These are phyloP conservation scores for Nymphicus hollandicus DNA, from an alignment of 2,113 vertebrate genomes.

Conservation along the genomic window DNA sequence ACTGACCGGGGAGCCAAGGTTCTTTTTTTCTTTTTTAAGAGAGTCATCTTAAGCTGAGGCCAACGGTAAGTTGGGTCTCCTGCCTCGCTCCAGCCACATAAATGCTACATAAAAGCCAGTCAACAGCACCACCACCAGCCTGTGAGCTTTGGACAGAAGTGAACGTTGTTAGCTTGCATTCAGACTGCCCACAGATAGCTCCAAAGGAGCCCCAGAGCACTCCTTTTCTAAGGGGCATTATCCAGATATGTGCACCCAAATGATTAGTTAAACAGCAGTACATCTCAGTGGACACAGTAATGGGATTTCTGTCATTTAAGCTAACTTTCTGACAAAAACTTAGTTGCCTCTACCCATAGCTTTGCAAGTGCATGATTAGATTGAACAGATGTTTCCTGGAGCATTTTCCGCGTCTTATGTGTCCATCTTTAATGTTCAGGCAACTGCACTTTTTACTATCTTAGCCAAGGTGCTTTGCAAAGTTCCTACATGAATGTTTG, in stretches of 20 bases:
- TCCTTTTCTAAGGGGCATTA: not conserved
- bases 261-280: not conserved
- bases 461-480: not conserved
- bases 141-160: not conserved
- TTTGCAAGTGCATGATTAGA: not conserved
- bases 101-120: not conserved
- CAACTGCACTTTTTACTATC: not conserved
- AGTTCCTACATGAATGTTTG: not conserved
- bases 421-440: not conserved
- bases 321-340: not conserved
- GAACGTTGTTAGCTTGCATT: rapidly evolving
- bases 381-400: not conserved
- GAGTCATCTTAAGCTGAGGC: not conserved
- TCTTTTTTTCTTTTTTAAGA: not conserved
- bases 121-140: not conserved
- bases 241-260: not conserved
- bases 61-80: not conserved
- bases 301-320: not conserved
- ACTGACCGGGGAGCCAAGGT: not conserved
- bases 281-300: not conserved
- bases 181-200: not conserved
- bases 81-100: not conserved
- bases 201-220: not conserved
- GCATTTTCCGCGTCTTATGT: not conserved
- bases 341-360: not conserved